Percentiles rank a stretch among this genome's conserved stretches.
Evolutionary conservation across 92 coral and sea anemone species (phyloP).

Genomic region (Zoanthus solanderi): DNA sequence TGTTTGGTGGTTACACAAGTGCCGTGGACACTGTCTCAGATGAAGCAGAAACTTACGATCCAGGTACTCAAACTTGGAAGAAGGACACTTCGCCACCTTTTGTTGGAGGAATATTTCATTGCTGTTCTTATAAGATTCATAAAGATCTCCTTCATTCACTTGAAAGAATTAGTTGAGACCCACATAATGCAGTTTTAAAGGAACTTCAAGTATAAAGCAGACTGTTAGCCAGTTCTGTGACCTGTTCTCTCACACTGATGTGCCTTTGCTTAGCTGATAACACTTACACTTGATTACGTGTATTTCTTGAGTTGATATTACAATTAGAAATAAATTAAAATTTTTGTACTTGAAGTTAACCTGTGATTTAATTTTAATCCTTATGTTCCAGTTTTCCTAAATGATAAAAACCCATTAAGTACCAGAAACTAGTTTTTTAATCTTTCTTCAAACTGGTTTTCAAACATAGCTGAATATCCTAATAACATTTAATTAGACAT

Average conservation of each 20-base stretch:
- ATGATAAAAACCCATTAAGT: no score
- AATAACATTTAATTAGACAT: no score
- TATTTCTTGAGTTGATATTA: background rate
- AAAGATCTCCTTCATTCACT: slow-evolving; percentile 47
- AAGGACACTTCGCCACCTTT: slow-evolving; percentile 43
- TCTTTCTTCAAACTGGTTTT: no score
- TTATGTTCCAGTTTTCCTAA: no score
- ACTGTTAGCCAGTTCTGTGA: background rate
- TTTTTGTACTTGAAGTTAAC: background rate
- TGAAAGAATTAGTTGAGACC: slow-evolving; percentile 33
- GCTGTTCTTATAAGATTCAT: slow-evolving; percentile 45
- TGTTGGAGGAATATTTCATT: slow-evolving; percentile 40
- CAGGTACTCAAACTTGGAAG: slow-evolving; percentile 26
- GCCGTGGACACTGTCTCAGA: slow-evolving; percentile 47
- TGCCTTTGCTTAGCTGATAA: background rate
- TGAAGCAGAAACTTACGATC: slow-evolving; percentile 37
- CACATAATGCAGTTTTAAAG: background rate
- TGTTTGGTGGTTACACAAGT: slow-evolving; percentile 45
- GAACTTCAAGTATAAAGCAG: background rate
- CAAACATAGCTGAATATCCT: no score
- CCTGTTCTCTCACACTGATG: background rate
- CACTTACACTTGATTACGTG: background rate
- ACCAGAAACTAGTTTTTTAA: no score
- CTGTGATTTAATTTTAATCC: no score
- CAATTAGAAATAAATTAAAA: background rate